Conservation (phyloP, 2,797 vertebrate species). For the Linurgus olivaceus region DNA sequence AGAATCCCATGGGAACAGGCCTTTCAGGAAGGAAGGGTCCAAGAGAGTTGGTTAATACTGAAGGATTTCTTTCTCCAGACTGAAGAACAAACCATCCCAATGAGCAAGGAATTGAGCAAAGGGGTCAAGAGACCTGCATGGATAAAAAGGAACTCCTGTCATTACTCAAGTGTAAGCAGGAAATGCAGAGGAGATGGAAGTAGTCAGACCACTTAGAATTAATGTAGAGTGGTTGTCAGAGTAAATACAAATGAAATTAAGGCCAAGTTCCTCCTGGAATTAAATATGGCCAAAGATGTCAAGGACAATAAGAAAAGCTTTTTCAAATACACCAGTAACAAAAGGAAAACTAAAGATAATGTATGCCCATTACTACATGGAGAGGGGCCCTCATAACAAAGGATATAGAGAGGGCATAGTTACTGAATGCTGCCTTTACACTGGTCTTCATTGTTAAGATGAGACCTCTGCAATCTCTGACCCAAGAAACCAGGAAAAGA, state of each 20-base stretch:
- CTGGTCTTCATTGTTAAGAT: neutral
- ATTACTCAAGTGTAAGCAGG: neutral
- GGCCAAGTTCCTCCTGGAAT: neutral
- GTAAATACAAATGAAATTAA: neutral
- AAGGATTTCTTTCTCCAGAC: neutral
- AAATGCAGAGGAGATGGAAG: neutral
- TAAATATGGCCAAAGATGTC: neutral
- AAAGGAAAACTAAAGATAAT: neutral
- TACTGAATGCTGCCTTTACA: rapidly evolving
- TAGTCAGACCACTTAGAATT: neutral
- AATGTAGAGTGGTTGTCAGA: neutral
- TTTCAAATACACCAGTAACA: neutral
- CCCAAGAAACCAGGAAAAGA: neutral
- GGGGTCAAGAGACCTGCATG: neutral
- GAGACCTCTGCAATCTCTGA: neutral
- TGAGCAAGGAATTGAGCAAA: neutral
- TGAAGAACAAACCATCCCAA: neutral
- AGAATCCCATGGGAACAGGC: neutral
- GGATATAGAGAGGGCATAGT: neutral
- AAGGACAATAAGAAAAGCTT: neutral
- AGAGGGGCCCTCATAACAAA: neutral
- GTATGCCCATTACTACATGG: neutral
- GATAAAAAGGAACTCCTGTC: neutral
- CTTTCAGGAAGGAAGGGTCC: neutral
- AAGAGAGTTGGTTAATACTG: neutral